Evolutionary conservation across 2,797 vertebrate genomes (phyloP).

Genomic region (Tokudaia tokunoshimensis): DNA sequence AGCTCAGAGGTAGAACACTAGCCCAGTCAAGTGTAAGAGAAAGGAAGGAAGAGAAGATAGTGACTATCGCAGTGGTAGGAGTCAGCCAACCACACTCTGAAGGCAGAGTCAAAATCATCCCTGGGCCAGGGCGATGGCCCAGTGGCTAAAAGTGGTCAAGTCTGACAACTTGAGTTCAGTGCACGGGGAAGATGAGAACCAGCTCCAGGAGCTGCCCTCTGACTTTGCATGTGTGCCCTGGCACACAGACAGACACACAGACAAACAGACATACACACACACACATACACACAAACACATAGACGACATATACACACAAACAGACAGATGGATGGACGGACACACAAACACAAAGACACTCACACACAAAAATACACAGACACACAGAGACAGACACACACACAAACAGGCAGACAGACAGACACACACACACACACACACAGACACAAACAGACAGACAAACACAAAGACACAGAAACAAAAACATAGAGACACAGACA

Average conservation of each 20-base stretch:
- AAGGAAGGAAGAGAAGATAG: not conserved
- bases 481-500: not conserved
- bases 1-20: not conserved
- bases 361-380: accelerated
- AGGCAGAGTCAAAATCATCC: not conserved
- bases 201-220: not conserved
- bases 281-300: not conserved
- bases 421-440: not conserved
- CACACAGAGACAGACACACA: not conserved
- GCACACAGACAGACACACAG: not conserved
- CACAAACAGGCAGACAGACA: not conserved
- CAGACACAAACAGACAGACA: not conserved
- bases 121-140: not conserved
- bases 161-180: not conserved
- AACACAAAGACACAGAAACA: not conserved
- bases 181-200: not conserved
- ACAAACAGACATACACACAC: not conserved
- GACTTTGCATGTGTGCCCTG: not conserved
- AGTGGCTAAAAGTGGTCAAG: not conserved
- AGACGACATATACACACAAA: not conserved
- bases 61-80: accelerated
- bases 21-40: not conserved
- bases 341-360: accelerated
- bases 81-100: not conserved
- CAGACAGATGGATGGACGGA: not conserved